These are phyloP conservation scores for Torymus texanus DNA, from an alignment of 2,888 invertebrate species.

Conservation along the genomic window DNA sequence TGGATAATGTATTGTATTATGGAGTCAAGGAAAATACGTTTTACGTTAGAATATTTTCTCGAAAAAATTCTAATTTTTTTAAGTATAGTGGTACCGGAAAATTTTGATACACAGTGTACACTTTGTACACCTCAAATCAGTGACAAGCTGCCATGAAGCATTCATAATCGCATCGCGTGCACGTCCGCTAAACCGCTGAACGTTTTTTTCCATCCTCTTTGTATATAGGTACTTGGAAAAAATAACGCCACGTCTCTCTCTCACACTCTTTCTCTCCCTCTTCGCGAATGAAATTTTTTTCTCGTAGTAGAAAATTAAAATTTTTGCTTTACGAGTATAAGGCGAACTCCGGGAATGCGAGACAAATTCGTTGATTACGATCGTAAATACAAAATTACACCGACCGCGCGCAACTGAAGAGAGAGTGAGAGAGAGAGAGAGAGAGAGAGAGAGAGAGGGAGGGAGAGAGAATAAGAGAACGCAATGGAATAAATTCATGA, in stretches of 20 bases:
- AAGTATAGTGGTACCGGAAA: too few relatives aligned
- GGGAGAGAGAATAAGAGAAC: neutral
- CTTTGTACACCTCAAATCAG: neutral
- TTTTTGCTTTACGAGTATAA: conserved; percentile 4
- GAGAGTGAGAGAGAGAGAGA: neutral
- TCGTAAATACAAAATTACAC: conserved; percentile 28
- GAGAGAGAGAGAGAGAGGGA: neutral
- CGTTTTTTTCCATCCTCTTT: neutral
- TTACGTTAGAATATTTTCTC: too few relatives aligned
- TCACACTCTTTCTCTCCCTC: too few relatives aligned
- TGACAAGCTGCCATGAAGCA: neutral
- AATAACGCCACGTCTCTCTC: neutral
- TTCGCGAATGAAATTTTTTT: conserved; percentile 1
- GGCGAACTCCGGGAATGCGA: neutral
- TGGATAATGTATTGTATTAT: too few relatives aligned
- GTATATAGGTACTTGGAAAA: neutral
- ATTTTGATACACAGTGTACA: too few relatives aligned
- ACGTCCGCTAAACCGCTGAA: neutral
- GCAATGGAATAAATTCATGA: conserved; percentile 22
- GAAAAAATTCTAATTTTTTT: too few relatives aligned
- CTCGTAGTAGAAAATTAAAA: conserved; percentile 24
- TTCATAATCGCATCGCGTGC: conserved; percentile 17
- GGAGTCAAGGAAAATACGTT: too few relatives aligned
- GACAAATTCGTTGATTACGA: conserved; percentile 25
- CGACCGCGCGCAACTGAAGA: neutral